phyloP scores from a whole-genome alignment of 1,140 invertebrate species.

The Drosophila nigrodunni region DNA sequence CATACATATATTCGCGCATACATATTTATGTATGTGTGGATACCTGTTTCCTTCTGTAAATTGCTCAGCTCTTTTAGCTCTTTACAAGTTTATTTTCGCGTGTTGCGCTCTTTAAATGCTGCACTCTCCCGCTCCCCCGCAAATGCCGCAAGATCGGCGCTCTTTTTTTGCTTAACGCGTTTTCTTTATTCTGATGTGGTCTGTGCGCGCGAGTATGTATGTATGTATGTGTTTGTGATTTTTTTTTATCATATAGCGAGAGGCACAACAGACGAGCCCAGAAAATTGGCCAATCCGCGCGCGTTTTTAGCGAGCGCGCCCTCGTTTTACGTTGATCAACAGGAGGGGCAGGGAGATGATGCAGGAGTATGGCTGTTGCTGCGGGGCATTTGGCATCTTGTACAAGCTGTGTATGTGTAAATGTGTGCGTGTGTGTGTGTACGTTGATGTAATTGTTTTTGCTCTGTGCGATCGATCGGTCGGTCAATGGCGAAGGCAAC shows the following conservation, averaged over 20 bases:
- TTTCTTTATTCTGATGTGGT: conserved; percentile 24
- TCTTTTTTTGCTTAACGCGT: conserved; percentile 29
- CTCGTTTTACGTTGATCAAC: conserved; percentile 15
- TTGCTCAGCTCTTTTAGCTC: conserved; percentile 65
- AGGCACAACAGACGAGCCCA: conserved; percentile 67
- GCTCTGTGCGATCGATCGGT: conserved; percentile 14
- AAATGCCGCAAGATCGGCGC: conserved; percentile 11
- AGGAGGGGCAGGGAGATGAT: background rate
- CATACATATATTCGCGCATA: conserved; percentile 38
- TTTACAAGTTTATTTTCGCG: conserved; percentile 55
- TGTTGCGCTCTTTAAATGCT: conserved; percentile 55
- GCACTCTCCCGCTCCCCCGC: background rate
- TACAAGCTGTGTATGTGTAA: background rate
- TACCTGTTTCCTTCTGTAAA: conserved; percentile 66
- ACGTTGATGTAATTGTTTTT: conserved; percentile 22
- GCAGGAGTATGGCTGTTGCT: background rate
- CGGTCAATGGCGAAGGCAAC: conserved; percentile 41
- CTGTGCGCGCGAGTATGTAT: conserved; percentile 10
- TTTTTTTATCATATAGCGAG: conserved; percentile 31
- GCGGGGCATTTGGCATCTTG: conserved; percentile 26
- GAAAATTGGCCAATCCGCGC: conserved; percentile 69
- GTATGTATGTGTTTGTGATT: background rate
- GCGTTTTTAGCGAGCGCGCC: conserved; percentile 43
- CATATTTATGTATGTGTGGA: conserved; percentile 26
- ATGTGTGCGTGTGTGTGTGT: background rate